Percentiles rank a stretch among this genome's conserved stretches.
Conservation (phyloP, 2,797 vertebrate species). For the Tragopan temminckii region DNA sequence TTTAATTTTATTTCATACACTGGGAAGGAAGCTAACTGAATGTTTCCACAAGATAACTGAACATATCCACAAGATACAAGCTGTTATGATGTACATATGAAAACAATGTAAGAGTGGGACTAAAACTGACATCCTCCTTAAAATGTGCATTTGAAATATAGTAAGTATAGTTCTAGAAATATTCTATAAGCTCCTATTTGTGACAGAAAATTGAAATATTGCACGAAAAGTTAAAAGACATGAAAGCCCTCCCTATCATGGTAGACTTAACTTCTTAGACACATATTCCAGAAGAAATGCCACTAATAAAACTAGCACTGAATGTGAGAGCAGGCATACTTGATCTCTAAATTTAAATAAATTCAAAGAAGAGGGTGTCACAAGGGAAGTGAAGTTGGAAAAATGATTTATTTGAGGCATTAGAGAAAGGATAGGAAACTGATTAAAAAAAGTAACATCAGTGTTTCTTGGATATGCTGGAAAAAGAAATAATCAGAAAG, state of each 20-base stretch:
- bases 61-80: neutral
- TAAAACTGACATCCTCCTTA: neutral
- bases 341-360: neutral
- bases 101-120: neutral
- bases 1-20: neutral
- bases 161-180: neutral
- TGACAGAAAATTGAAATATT: constrained; percentile 18
- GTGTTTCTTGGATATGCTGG: neutral
- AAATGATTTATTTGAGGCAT: neutral
- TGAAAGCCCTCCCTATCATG: neutral
- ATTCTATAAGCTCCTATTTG: neutral
- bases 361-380: neutral
- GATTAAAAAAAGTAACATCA: neutral
- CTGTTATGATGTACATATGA: neutral
- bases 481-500: neutral
- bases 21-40: neutral
- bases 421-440: neutral
- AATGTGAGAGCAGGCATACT: neutral
- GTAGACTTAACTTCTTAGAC: neutral
- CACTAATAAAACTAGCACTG: neutral
- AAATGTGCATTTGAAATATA: neutral
- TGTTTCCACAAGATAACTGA: neutral
- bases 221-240: neutral
- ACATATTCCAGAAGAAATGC: neutral
- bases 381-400: neutral